Evolutionary conservation across 2,113 vertebrate species (phyloP), one percentile per base, ranked within the genome.

Genomic region (Athene cunicularia): DNA sequence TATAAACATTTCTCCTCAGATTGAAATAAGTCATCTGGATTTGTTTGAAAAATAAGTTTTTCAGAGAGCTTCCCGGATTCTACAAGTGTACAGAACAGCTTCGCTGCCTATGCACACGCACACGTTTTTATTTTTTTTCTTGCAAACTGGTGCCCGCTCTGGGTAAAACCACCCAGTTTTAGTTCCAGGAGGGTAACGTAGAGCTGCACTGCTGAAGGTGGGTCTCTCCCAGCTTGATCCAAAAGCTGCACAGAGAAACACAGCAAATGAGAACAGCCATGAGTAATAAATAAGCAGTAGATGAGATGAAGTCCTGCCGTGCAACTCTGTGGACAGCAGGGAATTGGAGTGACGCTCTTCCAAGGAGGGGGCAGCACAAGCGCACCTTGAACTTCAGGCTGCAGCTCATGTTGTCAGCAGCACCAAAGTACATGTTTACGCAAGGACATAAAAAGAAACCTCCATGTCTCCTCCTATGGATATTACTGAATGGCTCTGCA

Each of bases 71-170:
- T 59, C n/a, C 64, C 55, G 74, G 59, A n/a, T 90, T 75, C 79
- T 37, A 53, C 0, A 2, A 11, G 14, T 1, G 0, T 14, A 19
- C 12, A 0, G 20, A 81, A 58, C 64, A 45, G 21, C 30, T 58
- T 58, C 35, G 30, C 41, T 32, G 14, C 7, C 23, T 5, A 2
- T 8, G n/a, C 60, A 33, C 27, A 5, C 0, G 1, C 5, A 3
- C 3, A 28, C 39, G 11, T 11, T n/a, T n/a, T n/a, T n/a, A 39
- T 10, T 39, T 8, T 6, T 56, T 58, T 64, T 12, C 21, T 33
- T n/a, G 43, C 50, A 62, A 41, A 22, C 9, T 6, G 39, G 10
- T 12, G 2, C 3, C 47, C 37, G 3, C 8, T 60, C 16, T 43
- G 41, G 47, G 49, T 18, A 37, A 5, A 56, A 2, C 6, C 9